These are phyloP conservation scores for Ammodytes dubius DNA, from an alignment of 2,113 vertebrate species.

Conservation along the genomic window DNA sequence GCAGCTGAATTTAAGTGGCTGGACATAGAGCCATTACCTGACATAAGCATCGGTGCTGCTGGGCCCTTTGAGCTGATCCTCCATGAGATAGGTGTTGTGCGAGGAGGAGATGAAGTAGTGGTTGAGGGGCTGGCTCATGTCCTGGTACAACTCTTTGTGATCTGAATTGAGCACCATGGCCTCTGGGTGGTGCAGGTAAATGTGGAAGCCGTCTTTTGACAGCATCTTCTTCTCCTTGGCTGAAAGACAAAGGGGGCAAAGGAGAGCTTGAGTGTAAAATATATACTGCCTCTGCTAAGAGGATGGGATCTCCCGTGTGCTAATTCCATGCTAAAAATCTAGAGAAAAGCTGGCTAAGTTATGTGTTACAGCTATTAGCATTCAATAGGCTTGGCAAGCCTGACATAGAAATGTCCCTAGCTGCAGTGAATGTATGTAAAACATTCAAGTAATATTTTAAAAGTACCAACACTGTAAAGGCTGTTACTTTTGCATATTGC, in stretches of 20 bases:
- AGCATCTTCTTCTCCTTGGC: constrained; percentile 89
- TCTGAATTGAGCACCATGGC: constrained; percentile 86
- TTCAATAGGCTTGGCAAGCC: neutral
- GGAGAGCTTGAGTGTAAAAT: neutral
- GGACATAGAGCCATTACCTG: constrained; percentile 82
- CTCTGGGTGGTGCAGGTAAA: constrained; percentile 90
- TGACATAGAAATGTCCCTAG: neutral
- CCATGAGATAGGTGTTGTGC: constrained; percentile 96
- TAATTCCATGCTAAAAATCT: neutral
- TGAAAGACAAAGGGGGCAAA: constrained; percentile 61
- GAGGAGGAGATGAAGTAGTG: constrained; percentile 98
- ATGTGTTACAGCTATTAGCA: neutral
- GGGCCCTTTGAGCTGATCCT: constrained; percentile 94
- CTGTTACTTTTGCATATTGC: neutral
- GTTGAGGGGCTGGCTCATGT: constrained; percentile 94
- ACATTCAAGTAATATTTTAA: neutral
- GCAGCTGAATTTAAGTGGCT: neutral
- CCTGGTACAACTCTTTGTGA: constrained; percentile 90
- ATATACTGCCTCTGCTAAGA: neutral
- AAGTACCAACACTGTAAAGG: neutral
- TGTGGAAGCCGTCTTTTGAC: constrained; percentile 96
- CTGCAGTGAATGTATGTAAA: neutral
- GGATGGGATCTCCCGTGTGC: neutral
- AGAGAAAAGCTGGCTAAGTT: neutral
- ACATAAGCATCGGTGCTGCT: constrained; percentile 97